phyloP scores from a whole-genome alignment of 2,888 invertebrate genomes.

The Cecidostiba fungosa region DNA sequence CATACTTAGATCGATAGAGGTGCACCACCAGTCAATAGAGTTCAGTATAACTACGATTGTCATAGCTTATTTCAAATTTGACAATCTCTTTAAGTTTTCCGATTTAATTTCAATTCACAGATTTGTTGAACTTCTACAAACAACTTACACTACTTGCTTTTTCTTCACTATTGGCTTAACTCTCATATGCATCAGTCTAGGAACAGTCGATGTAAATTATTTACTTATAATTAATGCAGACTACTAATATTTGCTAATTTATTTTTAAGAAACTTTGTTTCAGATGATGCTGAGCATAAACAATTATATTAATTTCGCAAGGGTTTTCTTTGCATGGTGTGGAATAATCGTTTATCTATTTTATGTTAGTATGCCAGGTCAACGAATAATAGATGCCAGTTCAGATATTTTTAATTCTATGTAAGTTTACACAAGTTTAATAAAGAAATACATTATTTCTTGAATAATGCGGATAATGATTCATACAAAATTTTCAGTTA shows the following conservation, averaged over 20 bases:
- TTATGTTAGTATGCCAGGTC: conserved; percentile 28
- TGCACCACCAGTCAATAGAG: not conserved
- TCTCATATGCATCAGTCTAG: not conserved
- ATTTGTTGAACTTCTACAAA: conserved; percentile 2
- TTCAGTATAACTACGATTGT: not conserved
- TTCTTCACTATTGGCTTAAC: not conserved
- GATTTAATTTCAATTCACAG: conserved; percentile 13
- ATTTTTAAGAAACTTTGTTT: not conserved
- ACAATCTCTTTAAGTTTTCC: not conserved
- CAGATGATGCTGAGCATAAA: conserved; percentile 4
- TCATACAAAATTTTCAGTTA: conserved; percentile 13
- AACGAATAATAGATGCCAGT: conserved; percentile 40
- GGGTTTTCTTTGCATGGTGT: not conserved
- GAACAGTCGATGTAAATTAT: conserved; percentile 35
- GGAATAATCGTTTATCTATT: conserved; percentile 19
- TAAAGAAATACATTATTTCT: not conserved
- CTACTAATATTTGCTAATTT: not conserved
- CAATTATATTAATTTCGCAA: conserved; percentile 10
- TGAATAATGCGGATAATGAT: not conserved
- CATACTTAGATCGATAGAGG: not conserved
- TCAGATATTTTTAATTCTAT: conserved; percentile 8
- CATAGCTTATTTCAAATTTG: not conserved
- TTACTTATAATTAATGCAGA: not conserved
- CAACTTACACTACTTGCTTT: not conserved
- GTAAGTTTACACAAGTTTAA: not conserved